Conservation (phyloP, 2,113 vertebrate species). For the Myodes glareolus region DNA sequence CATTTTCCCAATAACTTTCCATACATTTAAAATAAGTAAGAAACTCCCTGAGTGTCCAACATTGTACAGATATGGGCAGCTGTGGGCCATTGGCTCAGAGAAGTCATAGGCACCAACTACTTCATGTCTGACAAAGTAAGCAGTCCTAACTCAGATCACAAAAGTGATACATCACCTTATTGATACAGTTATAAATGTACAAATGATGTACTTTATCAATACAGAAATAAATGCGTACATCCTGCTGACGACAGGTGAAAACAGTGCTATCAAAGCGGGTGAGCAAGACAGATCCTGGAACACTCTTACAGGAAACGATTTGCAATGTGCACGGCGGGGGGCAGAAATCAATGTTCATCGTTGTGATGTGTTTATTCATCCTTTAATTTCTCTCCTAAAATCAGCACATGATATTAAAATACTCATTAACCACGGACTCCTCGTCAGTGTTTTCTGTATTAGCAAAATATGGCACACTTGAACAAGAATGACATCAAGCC, state of each 20-base stretch:
- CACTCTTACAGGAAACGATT: neutral
- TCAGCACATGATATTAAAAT: neutral
- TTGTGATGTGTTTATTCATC: neutral
- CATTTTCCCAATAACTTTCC: neutral
- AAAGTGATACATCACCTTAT: neutral
- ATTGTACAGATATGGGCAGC: neutral
- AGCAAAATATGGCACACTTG: neutral
- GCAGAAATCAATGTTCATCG: neutral
- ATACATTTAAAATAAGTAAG: neutral
- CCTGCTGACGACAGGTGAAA: neutral
- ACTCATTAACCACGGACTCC: neutral
- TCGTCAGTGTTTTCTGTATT: neutral
- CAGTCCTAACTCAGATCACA: neutral
- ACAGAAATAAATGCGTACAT: neutral
- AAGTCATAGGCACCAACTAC: neutral
- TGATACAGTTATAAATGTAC: neutral
- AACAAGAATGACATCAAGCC: neutral
- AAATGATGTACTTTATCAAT: neutral
- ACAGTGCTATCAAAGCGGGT: neutral
- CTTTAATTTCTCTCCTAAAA: neutral
- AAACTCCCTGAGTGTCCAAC: neutral
- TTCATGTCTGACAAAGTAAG: neutral
- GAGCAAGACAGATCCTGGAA: rapidly evolving
- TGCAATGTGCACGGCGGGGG: neutral
- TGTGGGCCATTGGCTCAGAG: neutral